These are phyloP conservation scores for Diachrysia chrysitis DNA, from an alignment of 2,888 invertebrate genomes.

Conservation along the genomic window DNA sequence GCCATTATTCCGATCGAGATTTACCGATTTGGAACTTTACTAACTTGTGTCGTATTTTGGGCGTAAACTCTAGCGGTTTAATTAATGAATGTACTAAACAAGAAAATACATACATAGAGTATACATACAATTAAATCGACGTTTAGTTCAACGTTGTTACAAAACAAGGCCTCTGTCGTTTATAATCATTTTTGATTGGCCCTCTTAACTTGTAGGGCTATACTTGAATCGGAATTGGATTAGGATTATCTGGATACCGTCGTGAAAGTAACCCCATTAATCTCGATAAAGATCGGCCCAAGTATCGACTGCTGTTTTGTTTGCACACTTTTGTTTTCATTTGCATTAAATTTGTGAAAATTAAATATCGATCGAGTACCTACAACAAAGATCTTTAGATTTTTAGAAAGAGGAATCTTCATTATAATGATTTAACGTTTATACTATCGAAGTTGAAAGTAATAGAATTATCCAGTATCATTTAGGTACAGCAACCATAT, in stretches of 20 bases:
- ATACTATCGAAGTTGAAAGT: too few species aligned
- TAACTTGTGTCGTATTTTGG: slow-evolving; percentile 12
- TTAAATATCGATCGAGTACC: slow-evolving; percentile 1
- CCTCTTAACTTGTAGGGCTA: slow-evolving; percentile 61
- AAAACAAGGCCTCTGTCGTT: slow-evolving; percentile 59
- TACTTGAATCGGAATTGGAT: slow-evolving; percentile 70
- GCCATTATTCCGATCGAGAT: slow-evolving; percentile 41
- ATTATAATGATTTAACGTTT: too few species aligned
- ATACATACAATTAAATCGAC: background rate
- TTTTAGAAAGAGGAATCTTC: background rate
- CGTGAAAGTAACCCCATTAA: slow-evolving; percentile 62
- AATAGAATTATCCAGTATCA: too few species aligned
- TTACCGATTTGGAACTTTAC: slow-evolving; percentile 27
- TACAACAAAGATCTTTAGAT: background rate
- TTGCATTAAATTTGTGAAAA: slow-evolving; percentile 26
- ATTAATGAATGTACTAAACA: slow-evolving; percentile 4
- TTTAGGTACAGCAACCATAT: background rate
- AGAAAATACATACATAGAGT: background rate
- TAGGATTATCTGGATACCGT: slow-evolving; percentile 65
- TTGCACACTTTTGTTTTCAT: slow-evolving; percentile 41
- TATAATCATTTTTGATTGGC: slow-evolving; percentile 69
- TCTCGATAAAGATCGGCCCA: slow-evolving; percentile 59
- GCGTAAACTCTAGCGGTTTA: background rate
- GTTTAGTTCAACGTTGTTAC: slow-evolving; percentile 4
- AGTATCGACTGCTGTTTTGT: slow-evolving; percentile 54